Conservation (phyloP, 2,888 invertebrate species). For the Apodemia mormo region DNA sequence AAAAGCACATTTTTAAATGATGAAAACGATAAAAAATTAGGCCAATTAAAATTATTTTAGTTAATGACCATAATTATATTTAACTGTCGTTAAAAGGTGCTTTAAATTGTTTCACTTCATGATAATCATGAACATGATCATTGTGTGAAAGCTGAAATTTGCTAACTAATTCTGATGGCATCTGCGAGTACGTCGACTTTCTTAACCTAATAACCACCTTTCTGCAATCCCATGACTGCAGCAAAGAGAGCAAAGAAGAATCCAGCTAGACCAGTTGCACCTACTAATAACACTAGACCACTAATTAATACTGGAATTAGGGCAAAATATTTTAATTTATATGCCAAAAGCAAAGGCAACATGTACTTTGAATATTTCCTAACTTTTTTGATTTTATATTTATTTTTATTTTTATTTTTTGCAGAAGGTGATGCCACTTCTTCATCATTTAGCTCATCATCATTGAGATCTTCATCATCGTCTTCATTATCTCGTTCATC, state of each 20-base stretch:
- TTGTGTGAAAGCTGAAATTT: conserved; percentile 10
- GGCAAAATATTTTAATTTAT: conserved; percentile 91
- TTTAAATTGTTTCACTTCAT: background rate
- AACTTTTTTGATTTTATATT: conserved; percentile 40
- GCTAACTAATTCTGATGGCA: conserved; percentile 60
- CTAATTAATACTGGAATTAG: conserved; percentile 89
- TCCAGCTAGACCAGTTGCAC: conserved; percentile 90
- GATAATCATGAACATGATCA: conserved; percentile 9
- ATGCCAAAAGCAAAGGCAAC: conserved; percentile 89
- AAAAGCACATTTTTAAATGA: too few relatives aligned
- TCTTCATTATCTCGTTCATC: conserved; percentile 55
- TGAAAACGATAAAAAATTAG: too few relatives aligned
- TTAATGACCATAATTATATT: too few relatives aligned
- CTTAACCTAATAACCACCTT: conserved; percentile 61
- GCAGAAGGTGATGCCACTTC: conserved; percentile 45
- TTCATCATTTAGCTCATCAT: conserved; percentile 55
- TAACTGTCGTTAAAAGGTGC: too few relatives aligned
- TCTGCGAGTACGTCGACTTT: conserved; percentile 62
- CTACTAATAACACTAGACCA: conserved; percentile 86
- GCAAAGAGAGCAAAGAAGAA: conserved; percentile 94
- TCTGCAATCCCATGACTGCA: conserved; percentile 89
- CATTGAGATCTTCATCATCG: conserved; percentile 54
- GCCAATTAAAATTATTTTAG: too few relatives aligned
- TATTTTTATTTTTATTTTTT: conserved; percentile 38
- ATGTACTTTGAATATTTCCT: conserved; percentile 85